Evolutionary conservation across 2,797 vertebrate genomes (phyloP).

Genomic region (Euthynnus affinis): DNA sequence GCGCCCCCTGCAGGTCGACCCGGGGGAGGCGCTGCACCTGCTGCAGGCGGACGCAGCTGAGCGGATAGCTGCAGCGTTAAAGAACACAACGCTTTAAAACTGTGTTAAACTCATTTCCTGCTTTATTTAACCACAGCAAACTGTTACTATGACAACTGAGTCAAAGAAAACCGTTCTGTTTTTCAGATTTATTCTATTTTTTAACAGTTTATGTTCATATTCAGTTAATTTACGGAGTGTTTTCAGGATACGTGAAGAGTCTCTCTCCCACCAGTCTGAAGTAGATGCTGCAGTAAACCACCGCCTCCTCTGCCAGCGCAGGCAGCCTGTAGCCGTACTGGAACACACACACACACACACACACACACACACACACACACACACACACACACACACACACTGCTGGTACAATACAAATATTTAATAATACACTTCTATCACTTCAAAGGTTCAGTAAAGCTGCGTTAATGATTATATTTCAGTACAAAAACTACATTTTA

Average conservation of each 20-base stretch:
- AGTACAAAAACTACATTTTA: too few relatives aligned
- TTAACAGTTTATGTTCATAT: too few relatives aligned
- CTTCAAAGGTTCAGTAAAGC: too few relatives aligned
- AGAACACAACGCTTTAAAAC: background rate
- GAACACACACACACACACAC: constrained; percentile 28
- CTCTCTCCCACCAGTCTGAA: constrained; percentile 89
- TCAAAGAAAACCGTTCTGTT: too few relatives aligned
- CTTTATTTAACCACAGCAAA: too few relatives aligned
- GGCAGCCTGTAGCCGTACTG: constrained; percentile 94
- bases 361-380: too few relatives aligned
- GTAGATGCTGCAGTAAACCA: constrained; percentile 90
- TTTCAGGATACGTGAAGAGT: constrained; percentile 92
- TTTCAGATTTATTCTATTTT: too few relatives aligned
- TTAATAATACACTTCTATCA: too few relatives aligned
- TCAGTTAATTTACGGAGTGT: accelerated
- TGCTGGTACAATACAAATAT: too few relatives aligned
- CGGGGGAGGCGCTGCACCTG: constrained; percentile 88
- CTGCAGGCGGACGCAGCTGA: constrained; percentile 91
- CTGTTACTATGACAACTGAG: too few relatives aligned
- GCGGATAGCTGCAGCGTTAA: constrained; percentile 86
- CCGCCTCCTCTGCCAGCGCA: constrained; percentile 76
- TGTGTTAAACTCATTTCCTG: background rate
- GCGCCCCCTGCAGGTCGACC: constrained; percentile 82
- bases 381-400: too few relatives aligned
- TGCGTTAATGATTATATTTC: too few relatives aligned